Evolutionary conservation across 2,113 vertebrate genomes (phyloP), one percentile per base, ranked within the genome.

Genomic region (Genyomyrus donnyi): DNA sequence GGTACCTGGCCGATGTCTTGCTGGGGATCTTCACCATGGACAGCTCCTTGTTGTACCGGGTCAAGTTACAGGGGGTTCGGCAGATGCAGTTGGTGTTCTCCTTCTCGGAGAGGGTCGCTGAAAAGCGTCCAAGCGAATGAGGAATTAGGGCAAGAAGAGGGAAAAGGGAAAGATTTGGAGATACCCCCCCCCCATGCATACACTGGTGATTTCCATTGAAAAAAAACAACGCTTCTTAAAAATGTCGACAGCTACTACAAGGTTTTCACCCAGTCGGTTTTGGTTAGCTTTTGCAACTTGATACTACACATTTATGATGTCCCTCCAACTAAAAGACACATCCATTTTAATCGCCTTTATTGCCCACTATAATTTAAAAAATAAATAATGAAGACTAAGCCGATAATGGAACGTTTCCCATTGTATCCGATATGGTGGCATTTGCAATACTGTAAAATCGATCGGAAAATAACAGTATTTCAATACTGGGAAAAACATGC

Each of bases 11-110:
- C 0, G 98, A 99, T 0, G 98, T 99, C 94, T 99, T 99, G 96
- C 98, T 99, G 93, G 98, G 98, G 92, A 99, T 99, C 94, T 99
- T 99, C 91, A 99, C 98, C 98, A 99, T 99, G 95, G 98, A 99
- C 89, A 99, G 96, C 94, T 99, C 98, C 92, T 99, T 99, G 96
- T 98, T 99, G 96, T 98, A 99, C 83, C 98, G 97, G 70, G 98
- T 99, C 95, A 98, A 96, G 95, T 99, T 99, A 93, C 98, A 99
- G 19, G 98, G 98, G 0, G 97, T 98, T 94, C 97, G 96, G 94
- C 98, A 99, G 94, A 98, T 95, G 95, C 98, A 99, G 96, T 95
- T 98, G 89, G 93, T 97, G 94, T 96, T 97, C 95, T 99, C 98
- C 93, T 97, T 95, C n/a, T 97, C 96, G 0, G 98, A 97, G 90